phyloP scores from a whole-genome alignment of 2,797 vertebrate genomes.

The Falco biarmicus region DNA sequence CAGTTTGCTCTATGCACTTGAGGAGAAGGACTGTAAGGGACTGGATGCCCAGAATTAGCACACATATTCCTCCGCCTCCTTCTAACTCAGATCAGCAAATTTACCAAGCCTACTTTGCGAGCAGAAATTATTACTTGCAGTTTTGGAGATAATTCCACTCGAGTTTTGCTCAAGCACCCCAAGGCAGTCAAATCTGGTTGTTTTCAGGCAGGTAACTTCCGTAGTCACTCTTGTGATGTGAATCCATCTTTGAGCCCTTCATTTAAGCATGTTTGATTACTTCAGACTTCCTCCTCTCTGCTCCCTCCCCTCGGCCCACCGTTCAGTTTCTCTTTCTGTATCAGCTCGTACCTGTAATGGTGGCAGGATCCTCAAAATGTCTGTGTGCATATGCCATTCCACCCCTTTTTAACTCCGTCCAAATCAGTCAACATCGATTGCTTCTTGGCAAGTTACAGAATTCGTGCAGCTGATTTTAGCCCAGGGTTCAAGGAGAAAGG shows the following conservation, averaged over 20 bases:
- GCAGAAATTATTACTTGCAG: not conserved
- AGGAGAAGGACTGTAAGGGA: not conserved
- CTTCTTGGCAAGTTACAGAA: not conserved
- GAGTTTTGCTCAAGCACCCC: not conserved
- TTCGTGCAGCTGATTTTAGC: not conserved
- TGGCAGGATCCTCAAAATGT: not conserved
- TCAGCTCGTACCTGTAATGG: not conserved
- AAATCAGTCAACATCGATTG: not conserved
- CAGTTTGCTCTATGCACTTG: not conserved
- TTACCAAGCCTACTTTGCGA: not conserved
- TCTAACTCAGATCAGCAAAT: not conserved
- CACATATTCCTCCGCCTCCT: not conserved
- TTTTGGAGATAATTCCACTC: not conserved
- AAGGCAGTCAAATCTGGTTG: not conserved
- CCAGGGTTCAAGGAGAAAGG: not conserved
- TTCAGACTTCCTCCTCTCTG: not conserved
- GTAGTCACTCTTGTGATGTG: not conserved
- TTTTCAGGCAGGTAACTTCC: not conserved
- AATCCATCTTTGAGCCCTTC: not conserved
- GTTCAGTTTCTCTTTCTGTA: not conserved
- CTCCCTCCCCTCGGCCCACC: not conserved
- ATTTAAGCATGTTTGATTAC: not conserved
- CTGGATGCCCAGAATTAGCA: not conserved
- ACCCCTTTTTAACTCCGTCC: not conserved
- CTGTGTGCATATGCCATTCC: not conserved